Base-by-base conservation (phyloP, 1,140 invertebrate genomes). In the Orius laevigatus region DNA sequence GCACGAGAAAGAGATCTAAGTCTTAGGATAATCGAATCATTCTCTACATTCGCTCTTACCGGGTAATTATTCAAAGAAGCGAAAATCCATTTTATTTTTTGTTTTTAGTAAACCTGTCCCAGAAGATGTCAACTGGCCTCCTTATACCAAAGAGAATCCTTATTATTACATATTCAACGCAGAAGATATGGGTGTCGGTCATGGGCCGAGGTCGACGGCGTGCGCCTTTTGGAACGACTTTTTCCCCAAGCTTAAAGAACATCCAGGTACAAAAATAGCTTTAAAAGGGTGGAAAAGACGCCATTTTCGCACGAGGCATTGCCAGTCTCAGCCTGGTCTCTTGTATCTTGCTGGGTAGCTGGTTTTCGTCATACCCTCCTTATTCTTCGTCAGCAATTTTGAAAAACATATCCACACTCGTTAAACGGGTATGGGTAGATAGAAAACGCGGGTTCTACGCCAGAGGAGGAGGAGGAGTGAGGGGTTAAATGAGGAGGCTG, bases 211-310 rank as follows among this genome's bases (percentile, higher is more conserved):
- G 40, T 78, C 84, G 39, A 80, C 83, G 34, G 73, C 85, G 15
- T 96, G 92, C 61, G 86, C 87, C 38, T 96, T 96, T 66, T 96
- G 92, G 92, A 91, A 91, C 59, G 76, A 89, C 50, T 91, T 94
- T 65, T 71, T 95, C 59, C 90, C 90, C 40, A 77, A 79, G 63
- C 74, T 89, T 51, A 75, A 75, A 63, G 78, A 76, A 66, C 70
- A 75, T 66, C 70, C 76, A 70, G 77, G 78, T 79, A 68, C 15
- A 20, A 10, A 38, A 16, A 38, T 38, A 34, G 8, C 33, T 25
- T 25, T 25, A 25, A 25, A 25, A 25, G n/a, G n/a, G n/a, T n/a
- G n/a, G n/a, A n/a, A n/a, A n/a, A n/a, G n/a, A n/a, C n/a, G n/a
- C n/a, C n/a, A n/a, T n/a, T n/a, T n/a, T n/a, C n/a, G n/a, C n/a